These are phyloP conservation scores for Triplophysa rosa DNA, from an alignment of 2,113 vertebrate species.

Conservation along the genomic window DNA sequence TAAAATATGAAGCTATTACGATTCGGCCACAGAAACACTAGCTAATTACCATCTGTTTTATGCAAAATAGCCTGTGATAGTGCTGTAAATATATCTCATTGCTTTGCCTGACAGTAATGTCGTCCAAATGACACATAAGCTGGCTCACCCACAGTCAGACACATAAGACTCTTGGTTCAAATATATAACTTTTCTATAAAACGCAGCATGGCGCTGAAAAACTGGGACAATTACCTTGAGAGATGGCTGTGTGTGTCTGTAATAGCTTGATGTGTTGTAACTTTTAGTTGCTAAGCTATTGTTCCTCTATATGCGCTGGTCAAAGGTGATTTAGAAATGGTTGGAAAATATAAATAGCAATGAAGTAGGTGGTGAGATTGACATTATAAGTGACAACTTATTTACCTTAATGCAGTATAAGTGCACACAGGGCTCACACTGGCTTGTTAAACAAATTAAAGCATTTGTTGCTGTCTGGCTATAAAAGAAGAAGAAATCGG, in stretches of 20 bases:
- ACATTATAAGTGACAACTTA: neutral
- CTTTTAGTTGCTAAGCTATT: conserved; percentile 29
- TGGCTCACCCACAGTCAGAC: neutral
- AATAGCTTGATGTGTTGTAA: conserved; percentile 13
- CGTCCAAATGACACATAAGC: conserved; percentile 11
- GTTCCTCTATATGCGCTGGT: neutral
- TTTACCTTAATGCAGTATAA: neutral
- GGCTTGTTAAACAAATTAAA: neutral
- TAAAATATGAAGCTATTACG: conserved; percentile 41
- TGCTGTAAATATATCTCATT: conserved; percentile 21
- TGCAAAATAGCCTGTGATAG: conserved; percentile 44
- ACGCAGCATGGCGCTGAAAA: neutral
- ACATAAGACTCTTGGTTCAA: neutral
- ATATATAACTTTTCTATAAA: neutral
- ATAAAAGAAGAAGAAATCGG: neutral
- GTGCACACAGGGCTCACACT: neutral
- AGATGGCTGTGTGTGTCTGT: neutral
- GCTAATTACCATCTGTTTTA: conserved; percentile 43
- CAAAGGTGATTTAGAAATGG: conserved; percentile 8
- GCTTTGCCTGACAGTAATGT: conserved; percentile 7
- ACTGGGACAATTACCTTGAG: neutral
- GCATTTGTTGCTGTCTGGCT: too few relatives aligned
- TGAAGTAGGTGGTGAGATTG: conserved; percentile 3
- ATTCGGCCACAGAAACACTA: conserved; percentile 34
- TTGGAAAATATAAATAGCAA: neutral